Percentiles rank a stretch among this genome's conserved stretches.
phyloP scores from a whole-genome alignment of 2,797 vertebrate species.

The Sphenopsis melanotis region DNA sequence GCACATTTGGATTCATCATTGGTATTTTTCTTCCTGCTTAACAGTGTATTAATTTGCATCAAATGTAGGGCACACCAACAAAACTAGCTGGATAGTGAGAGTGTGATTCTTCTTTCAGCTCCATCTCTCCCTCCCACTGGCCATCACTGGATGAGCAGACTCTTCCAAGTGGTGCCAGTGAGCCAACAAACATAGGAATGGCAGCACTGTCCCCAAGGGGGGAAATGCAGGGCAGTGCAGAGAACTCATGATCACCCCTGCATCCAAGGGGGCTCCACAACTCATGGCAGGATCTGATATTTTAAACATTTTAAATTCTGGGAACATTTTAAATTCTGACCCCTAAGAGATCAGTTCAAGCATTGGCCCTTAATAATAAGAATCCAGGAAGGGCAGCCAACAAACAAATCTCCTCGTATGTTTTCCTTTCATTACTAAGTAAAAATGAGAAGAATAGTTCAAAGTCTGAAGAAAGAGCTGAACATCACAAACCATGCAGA shows the following conservation, averaged over 20 bases:
- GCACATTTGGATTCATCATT: background rate
- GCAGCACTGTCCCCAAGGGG: background rate
- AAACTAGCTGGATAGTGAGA: background rate
- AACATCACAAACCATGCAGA: background rate
- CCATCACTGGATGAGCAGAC: background rate
- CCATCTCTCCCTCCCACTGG: background rate
- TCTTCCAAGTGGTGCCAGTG: rapidly evolving
- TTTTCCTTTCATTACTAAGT: slow-evolving; percentile 14
- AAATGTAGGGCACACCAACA: background rate
- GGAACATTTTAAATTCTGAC: background rate
- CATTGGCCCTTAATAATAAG: background rate
- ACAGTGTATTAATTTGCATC: background rate
- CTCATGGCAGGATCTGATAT: background rate
- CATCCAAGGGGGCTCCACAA: background rate
- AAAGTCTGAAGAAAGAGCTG: slow-evolving; percentile 42
- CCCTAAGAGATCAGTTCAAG: background rate
- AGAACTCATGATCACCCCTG: background rate
- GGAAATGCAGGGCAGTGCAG: background rate
- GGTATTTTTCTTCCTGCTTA: background rate
- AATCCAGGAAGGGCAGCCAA: background rate
- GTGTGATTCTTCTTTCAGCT: background rate
- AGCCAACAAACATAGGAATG: background rate
- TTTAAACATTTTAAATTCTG: background rate
- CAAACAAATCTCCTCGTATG: background rate
- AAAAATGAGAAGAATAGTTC: slow-evolving; percentile 3